Evolutionary conservation across 2,797 vertebrate species (phyloP).

Genomic region (Urophycis tenuis): DNA sequence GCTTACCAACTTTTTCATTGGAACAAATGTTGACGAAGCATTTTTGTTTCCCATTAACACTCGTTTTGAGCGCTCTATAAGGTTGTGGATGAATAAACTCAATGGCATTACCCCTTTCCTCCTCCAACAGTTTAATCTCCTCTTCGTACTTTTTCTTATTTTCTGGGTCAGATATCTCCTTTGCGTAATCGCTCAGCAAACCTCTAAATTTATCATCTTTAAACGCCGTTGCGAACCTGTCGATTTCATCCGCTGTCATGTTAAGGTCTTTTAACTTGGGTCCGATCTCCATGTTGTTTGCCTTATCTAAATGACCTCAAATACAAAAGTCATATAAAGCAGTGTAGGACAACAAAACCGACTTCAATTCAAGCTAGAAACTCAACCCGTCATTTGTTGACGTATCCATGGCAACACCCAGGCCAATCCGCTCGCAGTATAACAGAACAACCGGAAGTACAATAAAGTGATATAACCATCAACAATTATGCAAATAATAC

Average conservation of each 20-base stretch:
- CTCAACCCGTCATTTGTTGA: slow-evolving; percentile 23
- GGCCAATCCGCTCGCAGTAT: neutral
- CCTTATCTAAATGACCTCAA: neutral
- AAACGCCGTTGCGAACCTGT: slow-evolving; percentile 73
- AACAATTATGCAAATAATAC: neutral
- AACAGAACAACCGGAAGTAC: neutral
- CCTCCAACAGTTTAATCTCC: slow-evolving; percentile 81
- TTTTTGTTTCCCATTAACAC: slow-evolving; percentile 67
- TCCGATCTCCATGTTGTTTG: slow-evolving; percentile 64
- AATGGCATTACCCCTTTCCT: slow-evolving; percentile 75
- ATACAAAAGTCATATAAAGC: neutral
- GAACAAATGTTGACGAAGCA: slow-evolving; percentile 86
- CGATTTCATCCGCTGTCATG: slow-evolving; percentile 76
- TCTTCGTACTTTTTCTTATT: slow-evolving; percentile 78
- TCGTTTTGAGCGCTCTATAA: slow-evolving; percentile 77
- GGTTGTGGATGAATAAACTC: slow-evolving; percentile 81
- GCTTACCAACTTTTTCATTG: slow-evolving; percentile 68
- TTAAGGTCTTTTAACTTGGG: slow-evolving; percentile 70
- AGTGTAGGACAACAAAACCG: neutral
- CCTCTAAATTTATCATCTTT: slow-evolving; percentile 75
- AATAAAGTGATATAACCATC: neutral
- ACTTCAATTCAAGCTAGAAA: neutral
- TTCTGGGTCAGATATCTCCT: slow-evolving; percentile 78
- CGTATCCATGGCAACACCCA: slow-evolving; percentile 55
- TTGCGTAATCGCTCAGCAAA: slow-evolving; percentile 76